Percentiles rank a stretch among this genome's conserved stretches.
Evolutionary conservation across 1,140 invertebrate genomes (phyloP).

Genomic region (Zaprionus camerounensis): DNA sequence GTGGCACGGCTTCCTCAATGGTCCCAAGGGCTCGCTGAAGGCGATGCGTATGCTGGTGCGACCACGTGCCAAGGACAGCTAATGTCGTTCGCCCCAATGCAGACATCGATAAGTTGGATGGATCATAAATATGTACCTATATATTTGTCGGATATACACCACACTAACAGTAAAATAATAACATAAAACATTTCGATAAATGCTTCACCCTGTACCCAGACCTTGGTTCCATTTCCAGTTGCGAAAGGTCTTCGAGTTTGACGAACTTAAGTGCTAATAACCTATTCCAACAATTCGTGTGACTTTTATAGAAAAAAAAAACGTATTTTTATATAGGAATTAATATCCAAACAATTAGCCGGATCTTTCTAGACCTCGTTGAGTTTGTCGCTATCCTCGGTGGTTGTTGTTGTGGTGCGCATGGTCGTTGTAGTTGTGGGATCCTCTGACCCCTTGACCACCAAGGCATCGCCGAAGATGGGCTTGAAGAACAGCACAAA

Average conservation of each 20-base stretch:
- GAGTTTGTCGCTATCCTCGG: constrained; percentile 48
- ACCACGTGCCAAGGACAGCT: constrained; percentile 35
- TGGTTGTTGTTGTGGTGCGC: constrained; percentile 45
- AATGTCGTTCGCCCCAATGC: background rate
- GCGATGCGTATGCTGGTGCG: constrained; percentile 58
- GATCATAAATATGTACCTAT: constrained; percentile 16
- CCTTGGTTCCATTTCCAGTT: background rate
- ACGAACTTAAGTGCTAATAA: constrained; percentile 1
- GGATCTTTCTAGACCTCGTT: constrained; percentile 63
- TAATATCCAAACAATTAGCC: constrained; percentile 7
- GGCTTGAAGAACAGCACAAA: constrained; percentile 88
- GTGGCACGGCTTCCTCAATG: constrained; percentile 66
- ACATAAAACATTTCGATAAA: background rate
- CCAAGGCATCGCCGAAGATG: constrained; percentile 87
- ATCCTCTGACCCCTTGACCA: constrained; percentile 87
- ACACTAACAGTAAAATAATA: background rate
- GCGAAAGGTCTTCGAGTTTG: background rate
- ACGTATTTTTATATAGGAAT: background rate
- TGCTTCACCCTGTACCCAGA: background rate
- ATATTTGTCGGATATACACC: background rate
- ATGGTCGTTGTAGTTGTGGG: constrained; percentile 85
- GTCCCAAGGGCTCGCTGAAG: constrained; percentile 68
- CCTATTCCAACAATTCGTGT: background rate
- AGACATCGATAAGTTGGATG: constrained; percentile 9
- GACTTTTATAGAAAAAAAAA: constrained; percentile 2